phyloP scores from a whole-genome alignment of 1,140 invertebrate genomes.

The Brachionus manjavacas region DNA sequence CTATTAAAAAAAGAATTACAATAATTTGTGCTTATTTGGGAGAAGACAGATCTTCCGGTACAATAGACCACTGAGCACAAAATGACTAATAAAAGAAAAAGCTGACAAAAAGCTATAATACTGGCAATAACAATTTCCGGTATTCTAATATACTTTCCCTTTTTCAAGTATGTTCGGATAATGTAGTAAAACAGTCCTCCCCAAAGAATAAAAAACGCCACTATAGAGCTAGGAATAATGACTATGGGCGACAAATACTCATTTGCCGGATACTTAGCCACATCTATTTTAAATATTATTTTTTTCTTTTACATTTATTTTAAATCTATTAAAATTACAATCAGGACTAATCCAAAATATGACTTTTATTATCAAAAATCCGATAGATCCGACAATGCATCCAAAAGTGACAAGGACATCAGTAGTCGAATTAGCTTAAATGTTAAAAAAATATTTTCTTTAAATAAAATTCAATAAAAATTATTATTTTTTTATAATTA shows the following conservation, averaged over 20 bases:
- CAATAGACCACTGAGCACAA: constrained; percentile 30
- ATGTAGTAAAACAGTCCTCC: constrained; percentile 14
- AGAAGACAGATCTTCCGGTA: constrained; percentile 16
- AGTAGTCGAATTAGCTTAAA: neutral
- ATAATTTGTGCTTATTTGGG: neutral
- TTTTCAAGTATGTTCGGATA: neutral
- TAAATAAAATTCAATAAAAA: neutral
- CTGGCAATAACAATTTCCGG: neutral
- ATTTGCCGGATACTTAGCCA: constrained; percentile 11
- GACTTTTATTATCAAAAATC: constrained; percentile 22
- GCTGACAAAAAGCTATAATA: constrained; percentile 24
- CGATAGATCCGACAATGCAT: constrained; percentile 6
- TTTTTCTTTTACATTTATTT: neutral
- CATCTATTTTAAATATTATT: neutral
- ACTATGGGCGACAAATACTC: constrained; percentile 38
- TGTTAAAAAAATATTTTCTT: neutral
- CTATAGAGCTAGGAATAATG: constrained; percentile 11
- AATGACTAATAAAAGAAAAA: constrained; percentile 1
- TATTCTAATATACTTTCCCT: neutral
- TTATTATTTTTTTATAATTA: neutral
- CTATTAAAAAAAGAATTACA: neutral
- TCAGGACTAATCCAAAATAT: constrained; percentile 38
- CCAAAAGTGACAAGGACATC: constrained; percentile 34
- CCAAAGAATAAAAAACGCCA: constrained; percentile 5
- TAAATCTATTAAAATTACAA: neutral